Conservation (phyloP, 2,113 vertebrate species). For the Melierax canorus region DNA sequence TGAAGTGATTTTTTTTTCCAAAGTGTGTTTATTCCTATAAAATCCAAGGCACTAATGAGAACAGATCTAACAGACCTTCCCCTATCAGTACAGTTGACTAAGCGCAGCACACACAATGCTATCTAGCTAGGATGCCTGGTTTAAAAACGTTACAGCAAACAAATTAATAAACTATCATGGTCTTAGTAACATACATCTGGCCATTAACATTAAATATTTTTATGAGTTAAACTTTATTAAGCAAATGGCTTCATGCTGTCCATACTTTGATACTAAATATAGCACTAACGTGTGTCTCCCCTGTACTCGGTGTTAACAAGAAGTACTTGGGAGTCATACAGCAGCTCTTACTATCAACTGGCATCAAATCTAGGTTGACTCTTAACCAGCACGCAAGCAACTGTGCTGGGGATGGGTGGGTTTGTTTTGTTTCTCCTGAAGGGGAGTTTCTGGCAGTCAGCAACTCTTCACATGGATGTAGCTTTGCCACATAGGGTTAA, state of each 20-base stretch:
- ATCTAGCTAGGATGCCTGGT: neutral
- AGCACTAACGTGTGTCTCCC: neutral
- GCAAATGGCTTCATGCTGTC: neutral
- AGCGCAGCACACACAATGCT: neutral
- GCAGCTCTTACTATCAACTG: neutral
- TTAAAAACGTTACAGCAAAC: neutral
- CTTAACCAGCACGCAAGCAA: neutral
- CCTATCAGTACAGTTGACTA: neutral
- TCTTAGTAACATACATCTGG: neutral
- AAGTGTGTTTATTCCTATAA: neutral
- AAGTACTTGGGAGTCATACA: neutral
- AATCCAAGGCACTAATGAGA: neutral
- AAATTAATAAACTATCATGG: neutral
- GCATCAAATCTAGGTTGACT: neutral
- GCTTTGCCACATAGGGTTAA: neutral
- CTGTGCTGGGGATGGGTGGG: neutral
- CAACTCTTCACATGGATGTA: neutral
- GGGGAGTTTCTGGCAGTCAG: neutral
- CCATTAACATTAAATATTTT: neutral
- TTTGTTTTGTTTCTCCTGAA: neutral
- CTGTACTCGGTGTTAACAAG: neutral
- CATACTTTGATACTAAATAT: neutral
- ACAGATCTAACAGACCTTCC: neutral
- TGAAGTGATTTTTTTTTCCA: neutral
- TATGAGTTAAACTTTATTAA: neutral